Conservation (phyloP, 2,797 vertebrate species). For the Sebastes umbrosus region DNA sequence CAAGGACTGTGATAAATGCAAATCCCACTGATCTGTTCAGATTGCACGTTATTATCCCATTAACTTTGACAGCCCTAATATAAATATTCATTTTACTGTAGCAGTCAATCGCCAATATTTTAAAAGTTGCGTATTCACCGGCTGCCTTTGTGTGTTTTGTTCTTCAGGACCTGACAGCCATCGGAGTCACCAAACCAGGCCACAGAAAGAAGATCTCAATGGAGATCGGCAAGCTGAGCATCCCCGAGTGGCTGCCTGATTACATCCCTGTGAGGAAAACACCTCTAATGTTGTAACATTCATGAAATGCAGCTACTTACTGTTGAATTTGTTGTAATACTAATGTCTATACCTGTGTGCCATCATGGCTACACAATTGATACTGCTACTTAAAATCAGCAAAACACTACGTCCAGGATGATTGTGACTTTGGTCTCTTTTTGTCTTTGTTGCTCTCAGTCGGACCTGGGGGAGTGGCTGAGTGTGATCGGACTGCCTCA, state of each 20-base stretch:
- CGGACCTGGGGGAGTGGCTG: slow-evolving; percentile 91
- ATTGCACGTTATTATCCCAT: no score
- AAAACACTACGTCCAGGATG: neutral
- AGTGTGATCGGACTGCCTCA: slow-evolving; percentile 90
- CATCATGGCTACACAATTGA: neutral
- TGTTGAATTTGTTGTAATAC: neutral
- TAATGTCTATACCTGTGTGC: neutral
- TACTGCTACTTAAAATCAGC: neutral
- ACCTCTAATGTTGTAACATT: neutral
- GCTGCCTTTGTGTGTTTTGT: neutral
- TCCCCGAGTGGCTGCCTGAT: slow-evolving; percentile 93
- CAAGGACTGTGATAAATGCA: no score
- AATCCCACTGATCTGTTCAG: no score
- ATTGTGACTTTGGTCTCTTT: neutral
- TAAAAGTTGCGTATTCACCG: neutral
- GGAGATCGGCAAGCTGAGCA: slow-evolving; percentile 90
- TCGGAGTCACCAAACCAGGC: slow-evolving; percentile 95
- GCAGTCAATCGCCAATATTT: no score
- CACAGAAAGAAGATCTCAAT: slow-evolving; percentile 96
- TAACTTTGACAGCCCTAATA: no score
- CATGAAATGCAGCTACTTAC: neutral
- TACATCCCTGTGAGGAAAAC: slow-evolving; percentile 88
- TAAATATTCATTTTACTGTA: no score
- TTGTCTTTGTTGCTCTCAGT: slow-evolving; percentile 66
- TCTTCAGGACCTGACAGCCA: slow-evolving; percentile 92